phyloP scores from a whole-genome alignment of 2,113 vertebrate species.

The Austrofundulus limnaeus region DNA sequence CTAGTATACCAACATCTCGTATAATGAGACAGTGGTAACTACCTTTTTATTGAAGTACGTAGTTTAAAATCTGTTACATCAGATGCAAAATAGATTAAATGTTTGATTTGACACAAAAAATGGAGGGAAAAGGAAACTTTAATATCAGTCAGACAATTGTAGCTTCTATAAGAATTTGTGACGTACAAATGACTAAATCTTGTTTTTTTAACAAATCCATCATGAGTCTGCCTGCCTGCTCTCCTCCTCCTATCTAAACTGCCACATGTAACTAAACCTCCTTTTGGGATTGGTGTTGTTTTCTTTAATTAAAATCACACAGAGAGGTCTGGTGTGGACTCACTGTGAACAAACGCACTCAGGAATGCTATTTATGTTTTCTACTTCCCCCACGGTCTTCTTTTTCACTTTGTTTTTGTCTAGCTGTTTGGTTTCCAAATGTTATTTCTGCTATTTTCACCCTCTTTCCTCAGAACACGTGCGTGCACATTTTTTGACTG shows the following conservation, averaged over 20 bases:
- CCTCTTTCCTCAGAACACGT: not conserved
- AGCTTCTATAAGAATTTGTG: too few species aligned
- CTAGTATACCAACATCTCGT: too few species aligned
- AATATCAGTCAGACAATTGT: too few species aligned
- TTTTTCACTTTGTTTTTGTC: constrained; percentile 4
- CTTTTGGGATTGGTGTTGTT: too few species aligned
- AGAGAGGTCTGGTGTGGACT: constrained; percentile 24
- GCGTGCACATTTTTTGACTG: not conserved
- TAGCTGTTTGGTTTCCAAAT: not conserved
- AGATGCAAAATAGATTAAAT: too few species aligned
- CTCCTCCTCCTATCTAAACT: not conserved
- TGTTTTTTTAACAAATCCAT: too few species aligned
- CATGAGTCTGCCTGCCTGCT: not conserved
- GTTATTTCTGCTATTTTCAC: constrained; percentile 1
- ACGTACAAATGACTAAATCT: too few species aligned
- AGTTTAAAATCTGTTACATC: too few species aligned
- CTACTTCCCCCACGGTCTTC: not conserved
- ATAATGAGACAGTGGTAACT: too few species aligned
- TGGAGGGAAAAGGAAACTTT: too few species aligned
- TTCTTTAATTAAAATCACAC: constrained; percentile 60
- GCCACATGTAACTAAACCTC: constrained; percentile 13
- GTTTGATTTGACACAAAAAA: too few species aligned
- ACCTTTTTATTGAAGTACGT: too few species aligned
- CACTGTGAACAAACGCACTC: constrained; percentile 37
- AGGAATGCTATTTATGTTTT: constrained; percentile 54